Conservation (phyloP, 2,113 vertebrate species). For the Parus major region DNA sequence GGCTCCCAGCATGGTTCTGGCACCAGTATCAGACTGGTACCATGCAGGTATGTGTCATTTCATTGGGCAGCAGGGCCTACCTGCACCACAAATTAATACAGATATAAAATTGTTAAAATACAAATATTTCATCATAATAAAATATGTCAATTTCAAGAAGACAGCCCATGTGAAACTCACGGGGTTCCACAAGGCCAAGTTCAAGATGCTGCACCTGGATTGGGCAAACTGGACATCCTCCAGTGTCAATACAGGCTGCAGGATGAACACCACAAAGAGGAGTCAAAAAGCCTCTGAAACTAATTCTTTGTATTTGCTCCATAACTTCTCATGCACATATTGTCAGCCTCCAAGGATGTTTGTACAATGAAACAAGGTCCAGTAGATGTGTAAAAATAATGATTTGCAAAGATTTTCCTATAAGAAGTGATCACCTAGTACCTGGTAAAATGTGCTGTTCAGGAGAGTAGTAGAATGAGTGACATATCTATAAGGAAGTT, state of each 20-base stretch:
- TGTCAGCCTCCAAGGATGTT: neutral
- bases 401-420: neutral
- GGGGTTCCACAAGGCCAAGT: neutral
- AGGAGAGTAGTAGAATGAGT: neutral
- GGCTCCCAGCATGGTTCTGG: neutral
- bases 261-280: neutral
- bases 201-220: neutral
- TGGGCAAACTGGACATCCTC: neutral
- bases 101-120: neutral
- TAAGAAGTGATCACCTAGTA: neutral
- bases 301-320: neutral
- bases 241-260: neutral
- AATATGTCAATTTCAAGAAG: neutral
- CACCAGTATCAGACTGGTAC: neutral
- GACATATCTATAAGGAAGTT: neutral
- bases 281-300: neutral
- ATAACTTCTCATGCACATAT: neutral
- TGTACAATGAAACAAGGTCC: neutral
- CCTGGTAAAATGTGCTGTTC: neutral
- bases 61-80: neutral
- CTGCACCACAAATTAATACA: neutral
- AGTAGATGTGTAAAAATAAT: neutral
- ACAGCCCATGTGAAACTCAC: neutral
- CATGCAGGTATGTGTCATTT: neutral
- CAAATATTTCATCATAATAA: neutral